Conservation (phyloP, 2,888 invertebrate genomes). For the Epistrophella euchroma region DNA sequence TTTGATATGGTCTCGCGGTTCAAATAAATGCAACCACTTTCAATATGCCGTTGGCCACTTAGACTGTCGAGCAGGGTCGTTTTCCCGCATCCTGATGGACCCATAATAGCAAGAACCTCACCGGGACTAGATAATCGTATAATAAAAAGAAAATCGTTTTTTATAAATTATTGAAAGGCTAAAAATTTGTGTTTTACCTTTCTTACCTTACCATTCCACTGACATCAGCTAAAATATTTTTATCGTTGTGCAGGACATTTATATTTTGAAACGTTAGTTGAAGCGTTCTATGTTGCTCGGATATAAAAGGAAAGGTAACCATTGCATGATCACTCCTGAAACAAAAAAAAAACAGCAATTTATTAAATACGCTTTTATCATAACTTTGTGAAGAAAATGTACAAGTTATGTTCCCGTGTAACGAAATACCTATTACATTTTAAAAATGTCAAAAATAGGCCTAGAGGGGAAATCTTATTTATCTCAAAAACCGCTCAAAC, state of each 20-base stretch:
- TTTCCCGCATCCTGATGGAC: conserved; percentile 92
- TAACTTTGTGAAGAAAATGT: too few relatives aligned
- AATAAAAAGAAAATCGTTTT: conserved; percentile 1
- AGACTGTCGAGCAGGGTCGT: conserved; percentile 91
- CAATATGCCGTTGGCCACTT: conserved; percentile 88
- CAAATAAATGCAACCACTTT: conserved; percentile 88
- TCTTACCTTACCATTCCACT: conserved; percentile 87
- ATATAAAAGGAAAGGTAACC: conserved; percentile 86
- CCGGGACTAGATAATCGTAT: conserved; percentile 86
- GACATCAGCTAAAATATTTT: conserved; percentile 88
- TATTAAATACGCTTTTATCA: neutral
- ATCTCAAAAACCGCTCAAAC: too few relatives aligned
- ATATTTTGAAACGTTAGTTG: conserved; percentile 88
- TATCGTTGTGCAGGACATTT: conserved; percentile 85
- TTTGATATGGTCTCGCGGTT: conserved; percentile 88
- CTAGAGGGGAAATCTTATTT: too few relatives aligned
- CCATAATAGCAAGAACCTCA: conserved; percentile 92
- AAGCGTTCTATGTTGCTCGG: conserved; percentile 86
- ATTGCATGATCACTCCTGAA: conserved; percentile 86
- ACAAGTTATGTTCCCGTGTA: too few relatives aligned
- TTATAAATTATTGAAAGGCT: conserved; percentile 50
- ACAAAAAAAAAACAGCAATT: conserved; percentile 76
- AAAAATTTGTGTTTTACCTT: conserved; percentile 51
- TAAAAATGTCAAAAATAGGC: too few relatives aligned
- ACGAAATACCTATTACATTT: too few relatives aligned